Conservation (phyloP, 2,888 invertebrate genomes). For the Monoplex corrugatus region DNA sequence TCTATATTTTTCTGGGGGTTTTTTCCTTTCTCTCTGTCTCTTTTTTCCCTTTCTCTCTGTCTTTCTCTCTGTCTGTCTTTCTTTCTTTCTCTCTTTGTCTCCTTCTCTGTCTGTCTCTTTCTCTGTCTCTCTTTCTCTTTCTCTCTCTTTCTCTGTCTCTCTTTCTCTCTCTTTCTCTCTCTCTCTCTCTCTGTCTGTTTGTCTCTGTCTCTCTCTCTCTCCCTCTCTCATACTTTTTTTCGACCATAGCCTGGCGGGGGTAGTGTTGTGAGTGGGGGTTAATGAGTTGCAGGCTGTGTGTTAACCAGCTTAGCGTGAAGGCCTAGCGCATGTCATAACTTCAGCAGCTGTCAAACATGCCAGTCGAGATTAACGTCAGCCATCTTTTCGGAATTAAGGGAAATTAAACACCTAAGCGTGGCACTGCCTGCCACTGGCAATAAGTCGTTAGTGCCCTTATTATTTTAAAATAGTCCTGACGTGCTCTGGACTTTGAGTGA, state of each 20-base stretch:
- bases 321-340: constrained; percentile 33
- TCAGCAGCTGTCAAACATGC: constrained; percentile 43
- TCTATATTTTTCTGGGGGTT: no score
- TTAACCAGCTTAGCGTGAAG: constrained; percentile 23
- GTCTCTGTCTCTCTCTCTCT: neutral
- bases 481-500: no score
- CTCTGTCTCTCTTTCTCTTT: neutral
- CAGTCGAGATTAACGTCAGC: neutral
- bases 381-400: constrained; percentile 1
- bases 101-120: neutral
- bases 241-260: no score
- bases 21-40: neutral
- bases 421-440: no score
- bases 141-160: neutral
- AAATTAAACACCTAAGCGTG: no score
- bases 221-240: no score
- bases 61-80: neutral
- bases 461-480: no score
- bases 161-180: neutral
- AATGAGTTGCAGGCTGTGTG: constrained; percentile 9
- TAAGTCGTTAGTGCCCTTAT: no score
- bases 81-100: neutral
- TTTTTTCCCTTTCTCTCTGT: no score
- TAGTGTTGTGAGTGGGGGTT: neutral
- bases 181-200: neutral